These are phyloP conservation scores for Rhipidura dahli DNA, from an alignment of 2,113 vertebrate species.

Conservation along the genomic window DNA sequence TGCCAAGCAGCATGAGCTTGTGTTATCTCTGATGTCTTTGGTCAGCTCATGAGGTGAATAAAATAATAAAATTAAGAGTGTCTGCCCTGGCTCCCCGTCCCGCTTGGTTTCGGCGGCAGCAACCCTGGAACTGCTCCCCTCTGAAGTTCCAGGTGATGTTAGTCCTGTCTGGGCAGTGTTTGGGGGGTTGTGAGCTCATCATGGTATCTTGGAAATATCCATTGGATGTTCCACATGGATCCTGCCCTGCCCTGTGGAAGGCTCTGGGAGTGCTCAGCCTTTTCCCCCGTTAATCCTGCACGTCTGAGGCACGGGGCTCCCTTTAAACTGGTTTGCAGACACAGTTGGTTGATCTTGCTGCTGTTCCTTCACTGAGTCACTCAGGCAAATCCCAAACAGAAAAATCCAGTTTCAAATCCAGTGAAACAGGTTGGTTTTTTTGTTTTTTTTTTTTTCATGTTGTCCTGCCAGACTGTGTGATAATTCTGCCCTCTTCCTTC, in stretches of 20 bases:
- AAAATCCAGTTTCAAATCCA: neutral
- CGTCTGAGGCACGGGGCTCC: neutral
- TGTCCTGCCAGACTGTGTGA: neutral
- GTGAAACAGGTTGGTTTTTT: neutral
- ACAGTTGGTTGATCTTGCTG: neutral
- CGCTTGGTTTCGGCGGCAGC: too few relatives aligned
- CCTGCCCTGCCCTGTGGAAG: neutral
- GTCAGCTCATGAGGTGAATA: too few relatives aligned
- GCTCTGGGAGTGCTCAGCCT: rapidly evolving
- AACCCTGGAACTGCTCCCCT: too few relatives aligned
- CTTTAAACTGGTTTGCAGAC: neutral
- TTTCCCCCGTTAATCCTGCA: neutral
- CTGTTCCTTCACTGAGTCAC: neutral
- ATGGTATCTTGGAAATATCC: neutral
- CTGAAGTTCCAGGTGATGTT: too few relatives aligned
- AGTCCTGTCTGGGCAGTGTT: neutral
- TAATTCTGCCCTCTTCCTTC: neutral
- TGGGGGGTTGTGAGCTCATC: neutral
- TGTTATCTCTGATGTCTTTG: too few relatives aligned
- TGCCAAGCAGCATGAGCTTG: too few relatives aligned
- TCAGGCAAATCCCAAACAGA: conserved; percentile 15
- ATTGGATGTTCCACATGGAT: neutral
- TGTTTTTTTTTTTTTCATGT: neutral
- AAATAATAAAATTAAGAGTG: too few relatives aligned
- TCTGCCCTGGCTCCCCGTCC: too few relatives aligned